phyloP scores from a whole-genome alignment of 2,797 vertebrate species.

The Prionace glauca region DNA sequence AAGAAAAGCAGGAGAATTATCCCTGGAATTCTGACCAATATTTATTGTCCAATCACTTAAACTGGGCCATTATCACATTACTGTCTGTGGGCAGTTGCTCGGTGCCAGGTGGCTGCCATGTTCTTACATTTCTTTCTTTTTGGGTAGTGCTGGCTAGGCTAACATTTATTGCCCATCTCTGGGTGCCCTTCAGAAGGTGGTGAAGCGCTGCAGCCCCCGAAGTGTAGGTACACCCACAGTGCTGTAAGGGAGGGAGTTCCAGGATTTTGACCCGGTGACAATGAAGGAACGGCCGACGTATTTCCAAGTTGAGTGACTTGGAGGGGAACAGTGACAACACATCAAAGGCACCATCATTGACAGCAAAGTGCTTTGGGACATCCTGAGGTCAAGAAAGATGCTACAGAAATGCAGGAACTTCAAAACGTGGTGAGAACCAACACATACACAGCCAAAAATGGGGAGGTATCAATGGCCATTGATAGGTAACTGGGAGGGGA shows the following conservation, averaged over 20 bases:
- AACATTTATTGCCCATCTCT: too few relatives aligned
- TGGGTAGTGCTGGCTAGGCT: too few relatives aligned
- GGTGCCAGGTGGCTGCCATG: not conserved
- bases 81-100: not conserved
- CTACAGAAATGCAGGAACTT: not conserved
- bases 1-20: not conserved
- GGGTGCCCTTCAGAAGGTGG: too few relatives aligned
- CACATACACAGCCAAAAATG: not conserved
- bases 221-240: too few relatives aligned
- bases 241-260: too few relatives aligned
- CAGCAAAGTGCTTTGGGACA: not conserved
- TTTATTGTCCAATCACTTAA: not conserved
- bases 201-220: too few relatives aligned
- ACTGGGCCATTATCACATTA: not conserved
- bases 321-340: not conserved
- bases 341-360: not conserved
- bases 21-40: not conserved
- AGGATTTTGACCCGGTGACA: too few relatives aligned
- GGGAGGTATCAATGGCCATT: too few relatives aligned
- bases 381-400: not conserved
- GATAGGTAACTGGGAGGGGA: not conserved
- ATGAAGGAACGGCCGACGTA: too few relatives aligned
- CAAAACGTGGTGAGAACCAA: not conserved
- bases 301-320: too few relatives aligned
- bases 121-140: not conserved